A percentile compares a stretch with the other conserved stretches of the same genome.
These are phyloP conservation scores for Palloptera scutellata DNA, from an alignment of 2,888 invertebrate genomes.

Conservation along the genomic window DNA sequence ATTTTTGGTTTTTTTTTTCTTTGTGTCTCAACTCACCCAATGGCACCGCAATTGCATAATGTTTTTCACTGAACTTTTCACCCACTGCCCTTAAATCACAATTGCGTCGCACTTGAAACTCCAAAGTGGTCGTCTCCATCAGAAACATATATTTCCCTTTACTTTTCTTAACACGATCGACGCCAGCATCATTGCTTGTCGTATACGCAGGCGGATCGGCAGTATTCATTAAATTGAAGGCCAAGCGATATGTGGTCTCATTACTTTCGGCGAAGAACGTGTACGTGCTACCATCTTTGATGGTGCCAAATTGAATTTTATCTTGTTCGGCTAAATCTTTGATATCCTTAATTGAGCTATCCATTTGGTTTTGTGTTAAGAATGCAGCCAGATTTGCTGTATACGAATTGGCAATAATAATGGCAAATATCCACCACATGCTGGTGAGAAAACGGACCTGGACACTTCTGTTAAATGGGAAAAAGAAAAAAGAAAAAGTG, in stretches of 20 bases:
- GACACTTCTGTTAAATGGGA: constrained; percentile 68
- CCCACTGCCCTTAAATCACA: constrained; percentile 84
- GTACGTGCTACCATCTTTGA: constrained; percentile 86
- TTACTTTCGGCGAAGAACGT: constrained; percentile 89
- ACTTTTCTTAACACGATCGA: constrained; percentile 77
- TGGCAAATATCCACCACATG: constrained; percentile 84
- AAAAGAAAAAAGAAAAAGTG: background rate
- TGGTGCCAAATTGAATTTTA: constrained; percentile 91
- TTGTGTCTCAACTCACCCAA: constrained; percentile 73
- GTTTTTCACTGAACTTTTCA: constrained; percentile 84
- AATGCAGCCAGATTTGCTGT: constrained; percentile 95
- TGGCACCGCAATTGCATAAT: constrained; percentile 93
- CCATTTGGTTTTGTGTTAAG: constrained; percentile 88
- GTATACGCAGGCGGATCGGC: constrained; percentile 84
- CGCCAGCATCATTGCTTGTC: constrained; percentile 80
- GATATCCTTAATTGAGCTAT: constrained; percentile 84
- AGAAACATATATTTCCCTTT: constrained; percentile 88
- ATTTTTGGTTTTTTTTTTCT: background rate
- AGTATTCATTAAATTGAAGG: constrained; percentile 89
- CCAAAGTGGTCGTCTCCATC: constrained; percentile 95
- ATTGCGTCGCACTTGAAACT: constrained; percentile 84
- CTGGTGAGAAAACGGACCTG: constrained; percentile 80
- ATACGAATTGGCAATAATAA: constrained; percentile 85
- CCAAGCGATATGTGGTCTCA: constrained; percentile 83
- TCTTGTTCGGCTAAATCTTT: constrained; percentile 92